Evolutionary conservation across 2,113 vertebrate species (phyloP).

Genomic region (Talpa occidentalis): DNA sequence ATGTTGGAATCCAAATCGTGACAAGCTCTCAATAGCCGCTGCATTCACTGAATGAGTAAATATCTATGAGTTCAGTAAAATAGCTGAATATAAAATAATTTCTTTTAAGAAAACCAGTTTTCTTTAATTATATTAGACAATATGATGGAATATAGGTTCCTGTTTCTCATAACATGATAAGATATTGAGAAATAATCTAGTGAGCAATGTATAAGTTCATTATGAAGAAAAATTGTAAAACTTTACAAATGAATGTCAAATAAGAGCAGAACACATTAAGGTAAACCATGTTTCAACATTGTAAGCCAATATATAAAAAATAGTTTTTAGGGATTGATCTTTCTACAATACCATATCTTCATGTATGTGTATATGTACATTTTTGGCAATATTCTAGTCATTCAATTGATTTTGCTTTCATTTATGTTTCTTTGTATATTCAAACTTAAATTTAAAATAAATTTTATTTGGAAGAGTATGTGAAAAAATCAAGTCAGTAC

Average conservation of each 20-base stretch:
- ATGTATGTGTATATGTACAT: too few relatives aligned
- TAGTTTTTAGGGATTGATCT: too few relatives aligned
- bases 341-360: too few relatives aligned
- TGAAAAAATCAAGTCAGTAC: background rate
- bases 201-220: background rate
- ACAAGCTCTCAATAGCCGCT: background rate
- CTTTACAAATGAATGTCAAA: slow-evolving; percentile 26
- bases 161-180: background rate
- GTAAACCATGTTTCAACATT: background rate
- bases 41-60: background rate
- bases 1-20: background rate
- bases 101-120: slow-evolving; percentile 1
- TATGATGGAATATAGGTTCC: background rate
- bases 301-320: background rate
- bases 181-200: slow-evolving; percentile 34
- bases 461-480: slow-evolving; percentile 9
- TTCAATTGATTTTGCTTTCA: background rate
- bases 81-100: background rate
- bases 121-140: background rate
- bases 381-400: background rate
- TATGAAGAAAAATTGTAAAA: slow-evolving; percentile 38
- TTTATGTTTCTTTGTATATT: background rate
- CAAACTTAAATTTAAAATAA: background rate
- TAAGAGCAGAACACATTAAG: background rate
- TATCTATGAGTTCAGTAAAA: too few relatives aligned